phyloP scores from a whole-genome alignment of 2,888 invertebrate species.

The Agrochola macilenta region DNA sequence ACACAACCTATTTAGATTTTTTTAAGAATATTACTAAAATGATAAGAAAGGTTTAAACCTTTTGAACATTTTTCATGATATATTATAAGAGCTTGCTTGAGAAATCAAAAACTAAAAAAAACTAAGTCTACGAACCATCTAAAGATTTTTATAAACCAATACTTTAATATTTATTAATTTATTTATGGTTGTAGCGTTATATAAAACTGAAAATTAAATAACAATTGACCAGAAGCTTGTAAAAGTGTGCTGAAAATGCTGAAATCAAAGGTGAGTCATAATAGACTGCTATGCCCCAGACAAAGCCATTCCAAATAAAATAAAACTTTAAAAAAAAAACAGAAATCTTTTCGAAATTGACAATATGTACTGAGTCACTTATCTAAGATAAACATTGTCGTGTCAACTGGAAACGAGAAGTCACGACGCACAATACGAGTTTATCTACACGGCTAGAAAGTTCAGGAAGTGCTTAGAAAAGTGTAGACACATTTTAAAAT shows the following conservation, averaged over 20 bases:
- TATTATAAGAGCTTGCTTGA: background rate
- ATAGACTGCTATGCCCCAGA: too few species aligned
- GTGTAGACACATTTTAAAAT: slow-evolving; percentile 39
- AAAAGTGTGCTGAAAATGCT: background rate
- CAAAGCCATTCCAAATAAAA: background rate
- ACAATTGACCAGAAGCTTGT: background rate
- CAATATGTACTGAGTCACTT: slow-evolving; percentile 50
- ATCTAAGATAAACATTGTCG: slow-evolving; percentile 63
- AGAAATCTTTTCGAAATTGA: slow-evolving; percentile 39
- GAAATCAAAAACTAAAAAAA: background rate
- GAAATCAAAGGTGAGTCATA: background rate
- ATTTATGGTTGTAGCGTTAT: too few species aligned
- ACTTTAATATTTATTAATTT: background rate
- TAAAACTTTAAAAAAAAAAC: background rate
- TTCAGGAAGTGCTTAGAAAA: slow-evolving; percentile 63
- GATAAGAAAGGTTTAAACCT: background rate
- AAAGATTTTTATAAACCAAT: background rate
- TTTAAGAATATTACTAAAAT: background rate
- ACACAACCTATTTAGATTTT: background rate
- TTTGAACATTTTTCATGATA: background rate
- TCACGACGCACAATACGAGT: slow-evolving; percentile 60
- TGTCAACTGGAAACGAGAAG: slow-evolving; percentile 57
- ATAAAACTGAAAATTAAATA: background rate
- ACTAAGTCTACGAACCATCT: slow-evolving; percentile 4
- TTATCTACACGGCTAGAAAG: slow-evolving; percentile 65